A percentile compares a stretch with the other conserved stretches of the same genome.
Evolutionary conservation across 2,888 invertebrate species (phyloP).

Genomic region (Tetropium fuscum): DNA sequence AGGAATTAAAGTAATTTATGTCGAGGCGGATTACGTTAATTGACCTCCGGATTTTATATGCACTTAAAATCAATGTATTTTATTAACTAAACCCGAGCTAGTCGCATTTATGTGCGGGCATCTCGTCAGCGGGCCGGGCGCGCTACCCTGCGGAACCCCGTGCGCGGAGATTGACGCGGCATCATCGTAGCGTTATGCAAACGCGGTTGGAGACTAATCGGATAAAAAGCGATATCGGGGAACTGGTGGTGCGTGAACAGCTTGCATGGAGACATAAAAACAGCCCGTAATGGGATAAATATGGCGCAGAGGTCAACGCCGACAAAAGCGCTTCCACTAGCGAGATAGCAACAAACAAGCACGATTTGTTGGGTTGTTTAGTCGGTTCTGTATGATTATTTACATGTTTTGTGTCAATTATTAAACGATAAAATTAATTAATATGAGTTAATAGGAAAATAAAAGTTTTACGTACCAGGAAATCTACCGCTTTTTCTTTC

Average conservation of each 20-base stretch:
- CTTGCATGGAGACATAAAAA: constrained; percentile 21
- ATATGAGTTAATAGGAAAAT: constrained; percentile 7
- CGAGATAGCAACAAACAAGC: constrained; percentile 24
- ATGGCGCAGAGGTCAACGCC: constrained; percentile 28
- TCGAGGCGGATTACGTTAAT: too few species aligned
- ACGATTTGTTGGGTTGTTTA: constrained; percentile 33
- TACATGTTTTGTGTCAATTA: constrained; percentile 28
- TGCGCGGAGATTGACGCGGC: too few species aligned
- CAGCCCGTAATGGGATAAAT: constrained; percentile 21
- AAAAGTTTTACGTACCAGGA: constrained; percentile 59
- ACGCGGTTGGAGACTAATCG: too few species aligned
- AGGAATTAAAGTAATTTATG: too few species aligned
- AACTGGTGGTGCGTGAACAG: constrained; percentile 26
- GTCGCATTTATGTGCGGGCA: too few species aligned
- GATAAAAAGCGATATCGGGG: constrained; percentile 20
- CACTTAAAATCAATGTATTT: too few species aligned
- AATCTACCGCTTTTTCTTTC: constrained; percentile 62
- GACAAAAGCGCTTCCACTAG: constrained; percentile 33
- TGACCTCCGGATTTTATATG: too few species aligned
- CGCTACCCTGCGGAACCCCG: constrained; percentile 4
- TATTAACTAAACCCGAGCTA: too few species aligned
- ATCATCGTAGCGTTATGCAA: too few species aligned
- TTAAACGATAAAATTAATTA: constrained; percentile 35
- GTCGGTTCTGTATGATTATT: constrained; percentile 6
- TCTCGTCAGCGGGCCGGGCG: too few species aligned